phyloP scores from a whole-genome alignment of 1,140 invertebrate genomes.

The Microvelia longipes region DNA sequence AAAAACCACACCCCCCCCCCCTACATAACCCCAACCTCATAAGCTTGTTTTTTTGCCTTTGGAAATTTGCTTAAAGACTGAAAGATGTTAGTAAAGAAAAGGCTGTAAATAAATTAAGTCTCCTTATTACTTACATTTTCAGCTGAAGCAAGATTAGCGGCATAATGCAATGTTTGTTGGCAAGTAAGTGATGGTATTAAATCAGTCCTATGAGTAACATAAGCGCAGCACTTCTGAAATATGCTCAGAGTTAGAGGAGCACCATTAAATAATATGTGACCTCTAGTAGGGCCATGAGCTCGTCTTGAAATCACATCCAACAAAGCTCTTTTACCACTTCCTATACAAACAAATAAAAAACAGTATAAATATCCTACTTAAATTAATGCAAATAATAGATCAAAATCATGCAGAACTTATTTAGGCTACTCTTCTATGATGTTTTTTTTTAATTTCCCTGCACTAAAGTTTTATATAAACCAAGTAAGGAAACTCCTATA shows the following conservation, averaged over 20 bases:
- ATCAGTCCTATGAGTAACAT: conserved; percentile 67
- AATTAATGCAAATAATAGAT: no score
- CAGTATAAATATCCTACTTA: no score
- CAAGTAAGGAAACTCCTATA: no score
- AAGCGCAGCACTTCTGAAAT: conserved; percentile 69
- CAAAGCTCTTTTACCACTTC: conserved; percentile 76
- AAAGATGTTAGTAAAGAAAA: no score
- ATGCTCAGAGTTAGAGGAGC: conserved; percentile 59
- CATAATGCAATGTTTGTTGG: conserved; percentile 66
- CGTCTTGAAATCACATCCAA: conserved; percentile 78
- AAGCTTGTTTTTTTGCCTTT: no score
- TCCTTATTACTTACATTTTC: conserved; percentile 50
- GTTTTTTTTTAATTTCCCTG: neutral
- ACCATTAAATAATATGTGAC: conserved; percentile 72
- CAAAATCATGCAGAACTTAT: no score
- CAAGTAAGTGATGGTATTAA: conserved; percentile 70
- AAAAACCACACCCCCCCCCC: no score
- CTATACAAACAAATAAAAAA: conserved; percentile 30
- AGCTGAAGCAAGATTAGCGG: conserved; percentile 42
- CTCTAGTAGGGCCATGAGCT: conserved; percentile 51
- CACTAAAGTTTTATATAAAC: no score
- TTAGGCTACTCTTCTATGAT: neutral
- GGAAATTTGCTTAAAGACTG: no score
- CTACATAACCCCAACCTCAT: no score
- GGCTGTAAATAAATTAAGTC: no score